Evolutionary conservation across 2,113 vertebrate species (phyloP), one percentile per base, ranked within the genome.

Genomic region (Lamprotornis superbus): DNA sequence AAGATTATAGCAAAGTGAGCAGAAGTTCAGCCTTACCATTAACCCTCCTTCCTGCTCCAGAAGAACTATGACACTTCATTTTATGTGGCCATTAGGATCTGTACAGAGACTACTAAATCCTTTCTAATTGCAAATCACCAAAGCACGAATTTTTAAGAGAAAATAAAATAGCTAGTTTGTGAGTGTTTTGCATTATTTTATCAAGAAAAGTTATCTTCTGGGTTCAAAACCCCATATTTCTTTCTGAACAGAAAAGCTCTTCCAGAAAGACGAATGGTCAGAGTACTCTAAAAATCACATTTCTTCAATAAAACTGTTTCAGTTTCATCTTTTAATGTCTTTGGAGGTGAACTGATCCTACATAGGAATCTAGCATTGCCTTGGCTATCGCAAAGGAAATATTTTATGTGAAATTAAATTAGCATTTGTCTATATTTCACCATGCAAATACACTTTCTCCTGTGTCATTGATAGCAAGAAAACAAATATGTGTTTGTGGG

Each of bases 341-440:
- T 84, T 71, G 50, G 70, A 94, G n/a, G 55, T 67, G 52, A 93
- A 89, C 22, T 21, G 67, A 78, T 73, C 79, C 60, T 91, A 23
- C 25, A 1, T 2, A 31, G n/a, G 61, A 94, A 93, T 64, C 63
- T 40, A 77, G 16, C 63, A 59, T 65, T 33, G 17, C 37, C 40
- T 89, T 60, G 40, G 21, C 39, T 77, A 28, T 61, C 0, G 0
- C 65, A 83, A 59, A 76, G 40, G n/a, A 85, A 70, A 37, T 88
- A 88, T 50, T 73, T 96, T 37, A 69, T 10, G 11, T 70, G 39
- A 92, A 69, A 85, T 85, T 76, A 83, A 90, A 94, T 81, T 40
- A 92, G 37, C 59, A 78, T 86, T 95, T 92, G 44, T 83, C 87
- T 87, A 8, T 69, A 89, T 78, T 89, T 92, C 93, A 85, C 67